phyloP scores from a whole-genome alignment of 2,797 vertebrate species.

The Otus scops region DNA sequence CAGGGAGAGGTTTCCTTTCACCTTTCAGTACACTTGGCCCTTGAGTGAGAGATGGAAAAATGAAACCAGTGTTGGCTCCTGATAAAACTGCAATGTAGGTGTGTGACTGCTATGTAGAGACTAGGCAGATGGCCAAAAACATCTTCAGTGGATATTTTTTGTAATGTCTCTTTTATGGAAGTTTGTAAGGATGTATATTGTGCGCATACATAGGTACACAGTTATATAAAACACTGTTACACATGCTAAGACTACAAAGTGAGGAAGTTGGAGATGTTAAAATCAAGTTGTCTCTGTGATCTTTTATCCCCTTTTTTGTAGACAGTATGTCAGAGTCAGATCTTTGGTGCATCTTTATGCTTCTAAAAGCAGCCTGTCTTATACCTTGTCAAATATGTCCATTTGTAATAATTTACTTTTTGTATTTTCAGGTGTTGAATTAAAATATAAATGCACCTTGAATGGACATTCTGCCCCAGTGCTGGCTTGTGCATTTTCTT shows the following conservation, averaged over 20 bases:
- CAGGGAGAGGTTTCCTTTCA: neutral
- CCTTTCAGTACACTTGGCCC: neutral
- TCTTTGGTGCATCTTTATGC: neutral
- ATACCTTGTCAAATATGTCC: neutral
- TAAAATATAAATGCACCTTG: conserved; percentile 80
- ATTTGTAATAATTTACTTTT: neutral
- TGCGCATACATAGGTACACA: neutral
- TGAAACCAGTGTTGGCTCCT: neutral
- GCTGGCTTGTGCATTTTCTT: conserved; percentile 86
- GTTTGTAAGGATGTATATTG: neutral
- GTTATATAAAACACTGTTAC: neutral
- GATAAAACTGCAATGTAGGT: neutral
- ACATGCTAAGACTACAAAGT: neutral
- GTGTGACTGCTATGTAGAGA: neutral
- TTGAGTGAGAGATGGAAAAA: neutral
- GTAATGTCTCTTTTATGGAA: neutral
- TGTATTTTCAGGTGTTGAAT: conserved; percentile 73
- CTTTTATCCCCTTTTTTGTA: neutral
- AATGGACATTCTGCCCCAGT: conserved; percentile 84
- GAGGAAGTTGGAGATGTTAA: neutral
- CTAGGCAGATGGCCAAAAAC: neutral
- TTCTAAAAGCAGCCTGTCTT: neutral
- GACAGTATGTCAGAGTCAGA: neutral
- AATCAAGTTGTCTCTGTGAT: neutral
- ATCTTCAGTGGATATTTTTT: neutral